A percentile compares a stretch with the other conserved stretches of the same genome.
These are phyloP conservation scores for Calidris pugnax DNA, from an alignment of 2,113 vertebrate species.

Conservation along the genomic window DNA sequence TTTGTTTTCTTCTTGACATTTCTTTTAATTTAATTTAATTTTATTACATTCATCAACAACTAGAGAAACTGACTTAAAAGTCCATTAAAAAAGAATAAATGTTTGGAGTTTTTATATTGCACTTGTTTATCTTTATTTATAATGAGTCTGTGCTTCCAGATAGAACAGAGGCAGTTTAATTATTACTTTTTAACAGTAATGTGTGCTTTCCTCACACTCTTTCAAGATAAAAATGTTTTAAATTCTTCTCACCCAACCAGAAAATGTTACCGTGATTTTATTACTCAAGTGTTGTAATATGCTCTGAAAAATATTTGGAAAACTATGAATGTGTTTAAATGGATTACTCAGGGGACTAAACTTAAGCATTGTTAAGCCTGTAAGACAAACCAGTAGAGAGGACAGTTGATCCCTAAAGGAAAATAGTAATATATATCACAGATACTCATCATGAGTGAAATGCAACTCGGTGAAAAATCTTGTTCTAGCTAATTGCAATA, in stretches of 20 bases:
- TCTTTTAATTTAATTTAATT: constrained; percentile 76
- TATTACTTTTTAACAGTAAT: constrained; percentile 65
- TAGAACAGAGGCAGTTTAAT: constrained; percentile 54
- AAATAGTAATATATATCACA: neutral
- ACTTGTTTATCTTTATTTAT: constrained; percentile 77
- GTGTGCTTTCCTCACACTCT: neutral
- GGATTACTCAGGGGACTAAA: neutral
- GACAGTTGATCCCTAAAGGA: neutral
- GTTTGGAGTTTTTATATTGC: constrained; percentile 29
- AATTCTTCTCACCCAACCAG: constrained; percentile 32
- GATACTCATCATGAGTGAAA: neutral
- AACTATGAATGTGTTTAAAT: constrained; percentile 11
- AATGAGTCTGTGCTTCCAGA: constrained; percentile 59
- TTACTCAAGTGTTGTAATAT: neutral
- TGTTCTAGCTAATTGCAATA: neutral
- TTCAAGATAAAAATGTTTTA: constrained; percentile 59
- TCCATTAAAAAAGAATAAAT: constrained; percentile 73
- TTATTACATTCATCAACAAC: constrained; percentile 72
- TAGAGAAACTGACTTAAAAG: constrained; percentile 69
- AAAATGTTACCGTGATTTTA: constrained; percentile 40
- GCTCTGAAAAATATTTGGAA: constrained; percentile 55
- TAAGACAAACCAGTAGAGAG: neutral
- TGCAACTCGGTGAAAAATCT: neutral
- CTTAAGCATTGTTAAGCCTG: neutral
- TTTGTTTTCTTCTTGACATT: constrained; percentile 76